Evolutionary conservation across 2,888 invertebrate species (phyloP).

Genomic region (Xestia ashworthii): DNA sequence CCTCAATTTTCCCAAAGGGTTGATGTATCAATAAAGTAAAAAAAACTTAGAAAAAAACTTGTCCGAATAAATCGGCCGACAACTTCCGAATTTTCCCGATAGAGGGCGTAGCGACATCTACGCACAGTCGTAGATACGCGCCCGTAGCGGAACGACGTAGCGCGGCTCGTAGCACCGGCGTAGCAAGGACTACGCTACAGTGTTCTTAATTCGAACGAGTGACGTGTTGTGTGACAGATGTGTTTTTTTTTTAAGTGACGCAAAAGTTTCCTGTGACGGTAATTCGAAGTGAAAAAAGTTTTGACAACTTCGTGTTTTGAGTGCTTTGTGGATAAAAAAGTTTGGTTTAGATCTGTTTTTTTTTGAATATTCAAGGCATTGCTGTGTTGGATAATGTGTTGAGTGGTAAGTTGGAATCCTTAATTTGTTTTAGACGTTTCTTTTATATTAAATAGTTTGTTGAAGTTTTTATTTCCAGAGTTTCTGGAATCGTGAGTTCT

Average conservation of each 20-base stretch:
- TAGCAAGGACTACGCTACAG: constrained; percentile 56
- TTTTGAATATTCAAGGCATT: constrained; percentile 54
- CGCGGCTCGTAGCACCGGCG: constrained; percentile 58
- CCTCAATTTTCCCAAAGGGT: constrained; percentile 61
- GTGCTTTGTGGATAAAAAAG: constrained; percentile 64
- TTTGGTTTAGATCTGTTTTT: constrained; percentile 47
- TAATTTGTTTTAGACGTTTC: constrained; percentile 40
- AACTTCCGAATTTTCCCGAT: constrained; percentile 66
- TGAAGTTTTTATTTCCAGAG: constrained; percentile 7
- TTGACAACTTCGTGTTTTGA: constrained; percentile 57
- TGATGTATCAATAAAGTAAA: constrained; percentile 65
- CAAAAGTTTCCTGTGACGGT: constrained; percentile 45
- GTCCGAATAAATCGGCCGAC: constrained; percentile 67
- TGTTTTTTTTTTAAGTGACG: constrained; percentile 64
- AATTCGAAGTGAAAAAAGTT: constrained; percentile 58
- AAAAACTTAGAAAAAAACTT: constrained; percentile 62
- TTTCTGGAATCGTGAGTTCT: constrained; percentile 30
- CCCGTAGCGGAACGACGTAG: constrained; percentile 69
- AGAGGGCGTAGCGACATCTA: constrained; percentile 69
- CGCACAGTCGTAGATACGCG: constrained; percentile 74
- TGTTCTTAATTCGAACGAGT: constrained; percentile 52
- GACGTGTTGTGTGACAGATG: constrained; percentile 63
- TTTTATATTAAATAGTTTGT: constrained; percentile 37
- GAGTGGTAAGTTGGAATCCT: constrained; percentile 62
- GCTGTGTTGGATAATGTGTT: constrained; percentile 62